A percentile compares a stretch with the other conserved stretches of the same genome.
phyloP scores from a whole-genome alignment of 1,140 invertebrate species.

The Tetragonula clypearis region DNA sequence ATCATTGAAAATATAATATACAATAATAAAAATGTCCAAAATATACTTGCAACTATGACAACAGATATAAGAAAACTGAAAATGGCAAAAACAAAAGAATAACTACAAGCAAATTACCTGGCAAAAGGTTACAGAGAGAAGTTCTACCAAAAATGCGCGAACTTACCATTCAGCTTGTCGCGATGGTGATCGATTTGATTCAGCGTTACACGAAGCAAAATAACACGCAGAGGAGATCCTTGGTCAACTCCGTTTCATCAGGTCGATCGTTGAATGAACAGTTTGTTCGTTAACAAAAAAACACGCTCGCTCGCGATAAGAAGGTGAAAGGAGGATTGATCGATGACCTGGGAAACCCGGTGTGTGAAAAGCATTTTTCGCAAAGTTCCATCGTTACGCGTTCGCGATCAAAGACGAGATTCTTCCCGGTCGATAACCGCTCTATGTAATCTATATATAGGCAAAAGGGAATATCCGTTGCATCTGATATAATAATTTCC shows the following conservation, averaged over 20 bases:
- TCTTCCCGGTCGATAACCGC: conserved; percentile 62
- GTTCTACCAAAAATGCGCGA: too few relatives aligned
- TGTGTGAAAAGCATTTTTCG: conserved; percentile 38
- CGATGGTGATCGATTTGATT: too few relatives aligned
- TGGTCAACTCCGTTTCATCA: background rate
- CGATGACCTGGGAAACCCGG: conserved; percentile 27
- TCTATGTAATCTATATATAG: conserved; percentile 68
- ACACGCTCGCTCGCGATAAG: too few relatives aligned
- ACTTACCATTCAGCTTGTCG: too few relatives aligned
- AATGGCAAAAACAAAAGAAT: too few relatives aligned
- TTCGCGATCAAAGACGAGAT: conserved; percentile 61
- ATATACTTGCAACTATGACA: too few relatives aligned
- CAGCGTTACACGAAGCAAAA: background rate
- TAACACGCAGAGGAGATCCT: background rate
- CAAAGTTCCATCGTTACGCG: conserved; percentile 44
- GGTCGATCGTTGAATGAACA: background rate
- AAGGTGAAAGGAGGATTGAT: background rate
- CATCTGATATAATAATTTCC: conserved; percentile 63
- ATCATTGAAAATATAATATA: too few relatives aligned
- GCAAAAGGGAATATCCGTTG: conserved; percentile 55
- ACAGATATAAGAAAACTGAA: too few relatives aligned
- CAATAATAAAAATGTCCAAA: too few relatives aligned
- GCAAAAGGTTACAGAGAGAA: too few relatives aligned
- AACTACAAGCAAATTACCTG: too few relatives aligned
- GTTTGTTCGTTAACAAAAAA: background rate